A percentile compares a stretch with the other conserved stretches of the same genome.
Conservation (phyloP, 2,113 vertebrate species). For the Gymnorhina tibicen region DNA sequence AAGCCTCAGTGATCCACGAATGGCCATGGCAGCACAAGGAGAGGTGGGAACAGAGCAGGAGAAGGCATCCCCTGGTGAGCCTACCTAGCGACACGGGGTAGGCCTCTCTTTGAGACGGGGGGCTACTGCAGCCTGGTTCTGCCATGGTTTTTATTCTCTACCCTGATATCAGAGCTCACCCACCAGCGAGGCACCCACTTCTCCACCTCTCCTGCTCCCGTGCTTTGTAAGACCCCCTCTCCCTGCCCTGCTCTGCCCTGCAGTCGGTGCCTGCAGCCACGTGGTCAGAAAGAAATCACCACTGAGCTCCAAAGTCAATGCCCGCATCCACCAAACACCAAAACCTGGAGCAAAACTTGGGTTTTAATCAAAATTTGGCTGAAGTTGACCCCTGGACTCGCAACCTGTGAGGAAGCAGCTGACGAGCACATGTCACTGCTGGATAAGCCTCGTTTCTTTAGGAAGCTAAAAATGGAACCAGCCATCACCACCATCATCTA, state of each 20-base stretch:
- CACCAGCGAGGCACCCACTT: neutral
- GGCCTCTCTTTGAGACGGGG: neutral
- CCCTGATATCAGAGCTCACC: neutral
- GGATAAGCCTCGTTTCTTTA: neutral
- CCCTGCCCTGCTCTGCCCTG: too few relatives aligned
- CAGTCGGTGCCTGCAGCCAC: neutral
- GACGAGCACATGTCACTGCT: neutral
- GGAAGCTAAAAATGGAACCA: neutral
- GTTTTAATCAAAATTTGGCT: neutral
- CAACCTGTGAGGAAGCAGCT: neutral
- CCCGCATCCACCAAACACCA: neutral
- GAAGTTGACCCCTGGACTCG: neutral
- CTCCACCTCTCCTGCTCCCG: neutral
- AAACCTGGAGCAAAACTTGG: neutral
- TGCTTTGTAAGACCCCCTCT: neutral
- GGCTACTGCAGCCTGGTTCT: neutral
- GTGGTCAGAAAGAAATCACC: neutral
- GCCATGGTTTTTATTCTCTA: neutral
- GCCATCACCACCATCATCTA: neutral
- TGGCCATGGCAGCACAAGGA: neutral
- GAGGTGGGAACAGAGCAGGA: neutral
- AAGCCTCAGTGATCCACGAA: neutral
- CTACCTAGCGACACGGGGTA: accelerated
- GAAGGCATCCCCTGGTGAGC: neutral
- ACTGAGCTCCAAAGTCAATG: neutral